Percentiles rank a stretch among this genome's conserved stretches.
These are phyloP conservation scores for Porites lobata DNA, from an alignment of 92 coral and sea anemone genomes.

Conservation along the genomic window DNA sequence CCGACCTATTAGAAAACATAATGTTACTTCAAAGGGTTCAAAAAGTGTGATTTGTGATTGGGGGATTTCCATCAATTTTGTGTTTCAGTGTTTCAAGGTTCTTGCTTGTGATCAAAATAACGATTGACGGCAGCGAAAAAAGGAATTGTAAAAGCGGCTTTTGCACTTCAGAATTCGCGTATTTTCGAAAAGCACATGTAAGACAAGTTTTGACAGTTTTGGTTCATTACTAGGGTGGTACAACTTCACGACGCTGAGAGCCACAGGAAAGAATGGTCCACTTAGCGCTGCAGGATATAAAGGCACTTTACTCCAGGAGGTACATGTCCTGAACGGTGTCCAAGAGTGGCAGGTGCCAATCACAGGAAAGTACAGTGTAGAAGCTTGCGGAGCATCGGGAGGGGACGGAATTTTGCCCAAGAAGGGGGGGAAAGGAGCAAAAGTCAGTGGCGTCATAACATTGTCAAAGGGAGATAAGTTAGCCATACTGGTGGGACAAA, in stretches of 20 bases:
- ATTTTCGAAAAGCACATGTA: too few relatives aligned
- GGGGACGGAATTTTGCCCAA: conserved; percentile 35
- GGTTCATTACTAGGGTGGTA: conserved; percentile 11
- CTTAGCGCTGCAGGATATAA: conserved; percentile 32
- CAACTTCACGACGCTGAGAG: conserved; percentile 68
- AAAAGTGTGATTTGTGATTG: too few relatives aligned
- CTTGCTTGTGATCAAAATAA: too few relatives aligned
- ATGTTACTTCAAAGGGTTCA: too few relatives aligned
- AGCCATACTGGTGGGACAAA: conserved; percentile 66
- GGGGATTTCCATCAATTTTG: too few relatives aligned
- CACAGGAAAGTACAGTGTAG: conserved; percentile 63
- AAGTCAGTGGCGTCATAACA: conserved; percentile 44
- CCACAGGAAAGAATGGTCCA: conserved; percentile 66
- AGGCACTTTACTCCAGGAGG: conserved; percentile 48
- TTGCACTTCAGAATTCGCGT: too few relatives aligned
- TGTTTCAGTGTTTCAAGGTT: too few relatives aligned
- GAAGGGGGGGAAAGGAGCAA: conserved; percentile 74
- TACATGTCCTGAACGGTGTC: conserved; percentile 27
- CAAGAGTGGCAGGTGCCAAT: conserved; percentile 76
- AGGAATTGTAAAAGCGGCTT: too few relatives aligned
- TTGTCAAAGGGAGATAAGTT: conserved; percentile 47
- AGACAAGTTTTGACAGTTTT: neutral
- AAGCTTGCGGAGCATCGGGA: conserved; percentile 79
- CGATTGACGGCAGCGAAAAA: too few relatives aligned
- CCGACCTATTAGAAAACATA: too few relatives aligned